A percentile compares a stretch with the other conserved stretches of the same genome.
Evolutionary conservation across 1,140 invertebrate genomes (phyloP).

Genomic region (Meloidogyne chitwoodi): DNA sequence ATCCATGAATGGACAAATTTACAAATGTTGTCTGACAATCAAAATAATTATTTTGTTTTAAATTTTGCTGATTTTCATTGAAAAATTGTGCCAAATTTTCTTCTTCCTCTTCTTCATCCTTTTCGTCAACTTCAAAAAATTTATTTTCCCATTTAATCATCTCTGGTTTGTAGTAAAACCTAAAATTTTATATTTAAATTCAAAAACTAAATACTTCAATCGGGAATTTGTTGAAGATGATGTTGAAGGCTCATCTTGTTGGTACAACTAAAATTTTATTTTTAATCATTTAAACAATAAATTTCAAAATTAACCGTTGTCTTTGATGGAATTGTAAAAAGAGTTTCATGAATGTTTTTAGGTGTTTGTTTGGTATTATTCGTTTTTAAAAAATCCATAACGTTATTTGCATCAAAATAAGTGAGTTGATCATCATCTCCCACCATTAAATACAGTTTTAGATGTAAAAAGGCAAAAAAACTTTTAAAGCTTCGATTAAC

Average conservation of each 20-base stretch:
- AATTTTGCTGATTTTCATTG: conserved; percentile 15
- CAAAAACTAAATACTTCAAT: not conserved
- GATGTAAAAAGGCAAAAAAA: too few relatives aligned
- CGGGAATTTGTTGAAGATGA: not conserved
- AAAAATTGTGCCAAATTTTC: conserved; percentile 7
- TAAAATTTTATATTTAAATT: conserved; percentile 8
- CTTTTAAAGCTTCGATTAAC: too few relatives aligned
- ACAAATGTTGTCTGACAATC: conserved; percentile 19
- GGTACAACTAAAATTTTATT: not conserved
- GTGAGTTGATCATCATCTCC: too few relatives aligned
- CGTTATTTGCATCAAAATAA: not conserved
- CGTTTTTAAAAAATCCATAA: not conserved
- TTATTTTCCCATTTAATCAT: conserved; percentile 8
- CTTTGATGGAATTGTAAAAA: not conserved
- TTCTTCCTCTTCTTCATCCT: conserved; percentile 6
- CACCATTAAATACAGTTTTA: too few relatives aligned
- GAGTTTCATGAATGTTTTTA: not conserved
- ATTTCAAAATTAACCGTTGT: not conserved
- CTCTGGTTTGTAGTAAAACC: conserved; percentile 1
- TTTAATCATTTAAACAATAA: not conserved
- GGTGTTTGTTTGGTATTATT: not conserved
- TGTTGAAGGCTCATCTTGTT: not conserved
- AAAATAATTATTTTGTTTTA: conserved; percentile 20
- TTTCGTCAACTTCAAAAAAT: conserved; percentile 13
- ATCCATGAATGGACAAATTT: not conserved